These are phyloP conservation scores for Tolypeutes matacus DNA, from an alignment of 2,797 vertebrate species.

Conservation along the genomic window DNA sequence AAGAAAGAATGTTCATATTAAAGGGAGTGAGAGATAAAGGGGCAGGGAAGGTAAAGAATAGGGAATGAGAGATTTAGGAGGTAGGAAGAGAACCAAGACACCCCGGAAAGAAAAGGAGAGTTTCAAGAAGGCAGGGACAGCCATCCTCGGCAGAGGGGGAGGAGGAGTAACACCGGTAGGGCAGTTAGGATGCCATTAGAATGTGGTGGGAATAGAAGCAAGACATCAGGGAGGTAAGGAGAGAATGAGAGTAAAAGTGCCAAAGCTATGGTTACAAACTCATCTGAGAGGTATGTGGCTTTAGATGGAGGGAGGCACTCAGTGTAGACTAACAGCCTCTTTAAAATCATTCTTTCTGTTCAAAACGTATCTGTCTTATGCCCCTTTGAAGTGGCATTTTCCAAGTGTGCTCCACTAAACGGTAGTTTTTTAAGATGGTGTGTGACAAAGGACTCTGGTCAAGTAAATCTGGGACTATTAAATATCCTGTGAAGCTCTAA, in stretches of 20 bases:
- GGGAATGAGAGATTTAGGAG: neutral
- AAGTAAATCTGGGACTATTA: neutral
- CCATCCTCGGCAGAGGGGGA: neutral
- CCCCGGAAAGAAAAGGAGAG: neutral
- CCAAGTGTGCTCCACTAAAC: neutral
- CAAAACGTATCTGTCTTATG: neutral
- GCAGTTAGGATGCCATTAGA: neutral
- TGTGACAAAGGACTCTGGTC: neutral
- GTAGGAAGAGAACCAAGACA: neutral
- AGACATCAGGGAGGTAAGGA: neutral
- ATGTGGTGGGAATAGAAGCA: neutral
- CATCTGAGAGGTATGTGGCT: neutral
- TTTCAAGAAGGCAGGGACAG: neutral
- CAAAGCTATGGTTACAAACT: neutral
- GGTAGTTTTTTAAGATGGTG: neutral
- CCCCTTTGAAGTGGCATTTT: neutral
- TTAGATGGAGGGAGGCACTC: neutral
- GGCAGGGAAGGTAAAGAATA: neutral
- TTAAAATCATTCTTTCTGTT: conserved; percentile 24
- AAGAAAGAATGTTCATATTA: neutral
- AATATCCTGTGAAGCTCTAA: neutral
- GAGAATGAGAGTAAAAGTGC: neutral
- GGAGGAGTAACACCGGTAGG: neutral
- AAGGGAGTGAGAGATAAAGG: neutral
- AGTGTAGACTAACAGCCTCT: neutral